Evolutionary conservation across 2,113 vertebrate species (phyloP).

Genomic region (Alectura lathami): DNA sequence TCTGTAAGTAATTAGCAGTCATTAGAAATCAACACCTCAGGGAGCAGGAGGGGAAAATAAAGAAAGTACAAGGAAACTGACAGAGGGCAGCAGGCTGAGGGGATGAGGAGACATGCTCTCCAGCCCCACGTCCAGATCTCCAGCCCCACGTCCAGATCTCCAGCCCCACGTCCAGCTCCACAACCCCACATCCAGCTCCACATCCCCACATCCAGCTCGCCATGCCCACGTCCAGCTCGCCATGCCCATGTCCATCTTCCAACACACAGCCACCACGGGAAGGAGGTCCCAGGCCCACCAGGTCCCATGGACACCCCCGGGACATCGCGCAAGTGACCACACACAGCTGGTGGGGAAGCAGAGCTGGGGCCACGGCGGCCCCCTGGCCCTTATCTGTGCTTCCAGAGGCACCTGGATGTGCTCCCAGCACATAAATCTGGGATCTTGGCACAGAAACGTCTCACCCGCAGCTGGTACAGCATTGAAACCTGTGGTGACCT

Average conservation of each 20-base stretch:
- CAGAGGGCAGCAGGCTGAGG: neutral
- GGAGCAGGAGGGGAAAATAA: neutral
- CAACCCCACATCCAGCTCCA: neutral
- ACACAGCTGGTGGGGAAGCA: neutral
- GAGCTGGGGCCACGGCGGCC: neutral
- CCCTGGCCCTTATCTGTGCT: neutral
- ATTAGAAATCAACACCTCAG: neutral
- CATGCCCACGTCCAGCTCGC: neutral
- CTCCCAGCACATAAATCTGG: neutral
- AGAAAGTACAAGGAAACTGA: neutral
- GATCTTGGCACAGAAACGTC: neutral
- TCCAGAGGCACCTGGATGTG: neutral
- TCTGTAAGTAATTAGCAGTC: neutral
- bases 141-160: neutral
- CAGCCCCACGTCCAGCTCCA: neutral
- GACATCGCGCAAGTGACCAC: fast-evolving
- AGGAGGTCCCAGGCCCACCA: neutral
- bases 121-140: neutral
- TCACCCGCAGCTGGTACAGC: neutral
- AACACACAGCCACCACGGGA: fast-evolving
- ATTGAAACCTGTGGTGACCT: neutral
- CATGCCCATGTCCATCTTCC: neutral
- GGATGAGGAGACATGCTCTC: neutral
- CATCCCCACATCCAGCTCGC: neutral
- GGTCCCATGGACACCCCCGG: neutral